Evolutionary conservation across 2,888 invertebrate genomes (phyloP), one percentile per base, ranked within the genome.

Genomic region (Marronus borbonicus): DNA sequence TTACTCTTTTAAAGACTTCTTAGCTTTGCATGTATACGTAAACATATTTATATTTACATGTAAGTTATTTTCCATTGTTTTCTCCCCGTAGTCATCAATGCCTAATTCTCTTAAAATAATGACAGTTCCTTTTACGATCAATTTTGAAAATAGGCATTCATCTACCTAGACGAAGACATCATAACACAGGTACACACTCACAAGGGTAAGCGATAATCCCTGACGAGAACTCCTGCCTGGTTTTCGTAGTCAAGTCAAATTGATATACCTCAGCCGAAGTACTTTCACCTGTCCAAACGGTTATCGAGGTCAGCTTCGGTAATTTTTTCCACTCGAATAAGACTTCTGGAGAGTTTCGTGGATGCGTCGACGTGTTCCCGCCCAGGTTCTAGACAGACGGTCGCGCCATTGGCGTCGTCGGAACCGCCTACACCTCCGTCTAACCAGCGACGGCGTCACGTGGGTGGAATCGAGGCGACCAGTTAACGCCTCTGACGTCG

Each of bases 341-440:
- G 58, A 72, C 58, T 80, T 80, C 64, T 66, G 79, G 78, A 79
- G 81, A 81, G 83, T 84, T 84, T 84, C 86, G 86, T 52, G n/a
- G 85, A 83, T 86, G 86, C 87, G 86, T 85, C 86, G 86, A 85
- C 85, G 84, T 85, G 86, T 83, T 84, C 84, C 87, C 87, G 86
- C 87, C 88, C 83, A 84, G 85, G 85, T 84, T 82, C 79, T 81
- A 80, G 80, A 82, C 82, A 82, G 82, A 82, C 86, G 83, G 82
- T 81, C 82, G 85, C 86, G 87, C 85, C 85, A 88, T 88, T 88
- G 88, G 88, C 87, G 88, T 88, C 87, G 85, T 82, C 82, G 81
- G 87, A 84, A 85, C 87, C 88, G 87, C 87, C 87, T 86, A 83
- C 86, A 83, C 83, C 83, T 80, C 17, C 85, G 83, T 83, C 85